Base-by-base conservation (phyloP, 2,113 vertebrate species). In the Seriola quinqueradiata region DNA sequence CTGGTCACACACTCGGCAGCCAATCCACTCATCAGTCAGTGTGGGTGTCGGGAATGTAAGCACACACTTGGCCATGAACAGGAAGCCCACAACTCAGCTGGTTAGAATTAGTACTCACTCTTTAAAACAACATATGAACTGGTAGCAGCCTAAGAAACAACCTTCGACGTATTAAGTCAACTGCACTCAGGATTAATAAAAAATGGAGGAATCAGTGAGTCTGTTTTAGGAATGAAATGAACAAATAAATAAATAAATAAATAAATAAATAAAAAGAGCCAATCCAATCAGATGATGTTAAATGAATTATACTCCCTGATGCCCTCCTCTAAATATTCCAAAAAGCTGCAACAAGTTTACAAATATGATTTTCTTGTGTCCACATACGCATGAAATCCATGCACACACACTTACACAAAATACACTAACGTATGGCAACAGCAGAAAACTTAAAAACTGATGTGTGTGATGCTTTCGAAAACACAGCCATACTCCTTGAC, bases 21-120 rank as follows among this genome's bases (percentile, higher is more conserved):
- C 84, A 88, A 70, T 79, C 85, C 65, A 75, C 83, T 85, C 77
- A 48, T 74, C 79, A 76, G 68, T 89, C 68, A 83, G 77, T 57
- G 81, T 68, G 55, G 73, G 74, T 80, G 84, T 74, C 21, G 32
- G 78, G 70, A 72, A 81, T 63, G 70, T 79, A 84, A 91, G 86
- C 81, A 79, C 70, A 88, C 74, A 57, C 34, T 75, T 75, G 78
- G 72, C 71, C 70, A 79, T 23, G 73, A 79, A 69, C 84, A 84
- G 36, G 69, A 85, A 76, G 86, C 63, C 76, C 59, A 79, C 66
- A 79, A 79, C 66, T 82, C 77, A 77, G 83, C 77, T 69, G 66
- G 70, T 76, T 87, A 34, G 81, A 69, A 76, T 91, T 84, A 85
- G 76, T 40, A 44, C 34, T 82, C 79, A 72, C 59, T 77, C 85